Evolutionary conservation across 2,113 vertebrate species (phyloP).

Genomic region (Carassius carassius): DNA sequence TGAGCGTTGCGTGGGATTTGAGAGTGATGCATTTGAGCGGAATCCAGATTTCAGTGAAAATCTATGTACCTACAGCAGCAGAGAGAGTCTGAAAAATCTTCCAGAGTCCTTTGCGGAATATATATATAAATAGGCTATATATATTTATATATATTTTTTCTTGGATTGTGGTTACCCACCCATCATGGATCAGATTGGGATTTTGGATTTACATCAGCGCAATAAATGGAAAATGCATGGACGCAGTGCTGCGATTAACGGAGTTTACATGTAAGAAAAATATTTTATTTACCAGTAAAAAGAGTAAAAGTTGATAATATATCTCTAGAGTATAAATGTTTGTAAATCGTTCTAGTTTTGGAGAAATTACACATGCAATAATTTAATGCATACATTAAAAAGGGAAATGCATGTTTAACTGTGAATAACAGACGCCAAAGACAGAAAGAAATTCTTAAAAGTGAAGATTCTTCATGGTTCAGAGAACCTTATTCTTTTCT

Average conservation of each 20-base stretch:
- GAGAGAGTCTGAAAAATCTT: background rate
- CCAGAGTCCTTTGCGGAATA: background rate
- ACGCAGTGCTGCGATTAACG: conserved; percentile 23
- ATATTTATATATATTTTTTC: background rate
- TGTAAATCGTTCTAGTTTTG: no score
- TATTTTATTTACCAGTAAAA: background rate
- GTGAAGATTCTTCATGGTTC: background rate
- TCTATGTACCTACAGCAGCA: background rate
- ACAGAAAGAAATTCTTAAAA: background rate
- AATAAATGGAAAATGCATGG: conserved; percentile 34
- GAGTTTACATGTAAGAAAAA: conserved; percentile 48
- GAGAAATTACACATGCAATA: no score
- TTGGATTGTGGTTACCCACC: background rate
- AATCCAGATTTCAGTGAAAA: background rate
- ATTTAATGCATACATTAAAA: background rate
- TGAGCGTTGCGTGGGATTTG: background rate
- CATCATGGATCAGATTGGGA: conserved; percentile 36
- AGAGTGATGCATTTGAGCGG: background rate
- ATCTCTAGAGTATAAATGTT: background rate
- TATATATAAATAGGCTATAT: no score
- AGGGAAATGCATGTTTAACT: background rate
- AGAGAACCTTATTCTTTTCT: background rate
- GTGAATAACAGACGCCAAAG: background rate
- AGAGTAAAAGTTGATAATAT: background rate
- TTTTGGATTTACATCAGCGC: conserved; percentile 25